Evolutionary conservation across 2,888 invertebrate species (phyloP), one percentile per base, ranked within the genome.

Genomic region (Taenaris catops): DNA sequence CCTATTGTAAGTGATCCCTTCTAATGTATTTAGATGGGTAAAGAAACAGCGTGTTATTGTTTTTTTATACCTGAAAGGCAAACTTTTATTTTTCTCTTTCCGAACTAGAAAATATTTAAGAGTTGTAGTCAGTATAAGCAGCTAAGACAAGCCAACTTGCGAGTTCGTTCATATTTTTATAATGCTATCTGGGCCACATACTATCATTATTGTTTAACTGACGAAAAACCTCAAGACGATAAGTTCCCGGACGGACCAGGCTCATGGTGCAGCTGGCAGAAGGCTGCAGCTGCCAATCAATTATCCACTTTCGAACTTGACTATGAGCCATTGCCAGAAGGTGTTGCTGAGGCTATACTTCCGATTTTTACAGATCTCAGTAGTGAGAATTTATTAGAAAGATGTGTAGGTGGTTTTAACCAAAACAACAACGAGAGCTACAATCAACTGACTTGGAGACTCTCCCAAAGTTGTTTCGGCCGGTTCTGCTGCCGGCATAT

Each of bases 401-500:
- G 57, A 35, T 63, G 57, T 48, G 42, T 59, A 29, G 58, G 58
- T 32, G 57, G 59, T 19, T 58, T 55, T 36, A 61, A 50, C 2
- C 59, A 62, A 45, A 63, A 62, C 31, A 58, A 50, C 25, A 61
- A 63, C 31, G 60, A 63, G 37, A 57, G 58, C 38, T 51, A 50
- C 4, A 60, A 59, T 34, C 51, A 56, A 29, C 34, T 55, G n/a
- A 48, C 62, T 25, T 61, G 55, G 60, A 55, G 49, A 45, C 17
- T 33, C 25, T 18, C 18, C 18, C 33, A 25, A 25, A 33, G 25
- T 25, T 25, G 17, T 52, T 55, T 29, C 36, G 12, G 28, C 28
- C 25, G 37, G 41, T 29, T 24, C 32, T n/a, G 47, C 53, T 45
- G 49, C 48, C 34, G 31, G 53, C 28, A 45, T 40, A 7, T 54